Percentiles rank a stretch among this genome's conserved stretches.
phyloP scores from a whole-genome alignment of 2,797 vertebrate genomes.

The Acanthornis magna region DNA sequence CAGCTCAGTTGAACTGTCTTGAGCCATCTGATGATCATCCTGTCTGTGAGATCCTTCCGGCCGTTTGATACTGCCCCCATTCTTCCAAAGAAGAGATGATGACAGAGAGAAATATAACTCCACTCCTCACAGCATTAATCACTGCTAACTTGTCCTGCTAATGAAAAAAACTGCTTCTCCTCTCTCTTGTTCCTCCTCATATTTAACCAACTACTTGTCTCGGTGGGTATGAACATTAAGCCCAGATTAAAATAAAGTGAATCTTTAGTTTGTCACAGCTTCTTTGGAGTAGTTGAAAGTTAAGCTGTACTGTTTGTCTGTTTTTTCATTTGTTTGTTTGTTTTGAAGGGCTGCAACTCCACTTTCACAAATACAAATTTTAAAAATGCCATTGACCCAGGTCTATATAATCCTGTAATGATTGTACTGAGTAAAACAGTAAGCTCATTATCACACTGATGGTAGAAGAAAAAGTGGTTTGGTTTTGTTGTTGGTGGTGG shows the following conservation, averaged over 20 bases:
- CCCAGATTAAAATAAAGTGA: neutral
- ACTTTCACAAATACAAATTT: neutral
- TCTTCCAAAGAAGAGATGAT: slow-evolving; percentile 8
- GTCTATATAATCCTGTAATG: neutral
- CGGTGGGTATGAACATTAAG: neutral
- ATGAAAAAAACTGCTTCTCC: neutral
- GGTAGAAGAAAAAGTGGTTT: neutral
- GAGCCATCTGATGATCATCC: neutral
- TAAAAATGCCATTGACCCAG: neutral
- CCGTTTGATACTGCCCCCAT: neutral
- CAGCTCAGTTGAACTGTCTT: neutral
- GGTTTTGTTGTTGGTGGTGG: rapidly evolving
- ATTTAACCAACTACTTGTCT: neutral
- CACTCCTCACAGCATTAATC: neutral
- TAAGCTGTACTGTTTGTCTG: neutral
- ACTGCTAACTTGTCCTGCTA: neutral
- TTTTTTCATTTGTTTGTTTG: neutral
- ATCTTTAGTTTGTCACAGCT: neutral
- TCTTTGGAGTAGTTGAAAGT: neutral
- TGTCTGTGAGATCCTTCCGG: neutral
- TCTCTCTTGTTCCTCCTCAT: neutral
- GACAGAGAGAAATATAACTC: neutral
- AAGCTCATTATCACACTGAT: neutral
- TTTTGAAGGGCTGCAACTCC: neutral
- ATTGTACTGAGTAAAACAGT: neutral